Conservation (phyloP, 2,888 invertebrate genomes). For the Bellardia pandia region DNA sequence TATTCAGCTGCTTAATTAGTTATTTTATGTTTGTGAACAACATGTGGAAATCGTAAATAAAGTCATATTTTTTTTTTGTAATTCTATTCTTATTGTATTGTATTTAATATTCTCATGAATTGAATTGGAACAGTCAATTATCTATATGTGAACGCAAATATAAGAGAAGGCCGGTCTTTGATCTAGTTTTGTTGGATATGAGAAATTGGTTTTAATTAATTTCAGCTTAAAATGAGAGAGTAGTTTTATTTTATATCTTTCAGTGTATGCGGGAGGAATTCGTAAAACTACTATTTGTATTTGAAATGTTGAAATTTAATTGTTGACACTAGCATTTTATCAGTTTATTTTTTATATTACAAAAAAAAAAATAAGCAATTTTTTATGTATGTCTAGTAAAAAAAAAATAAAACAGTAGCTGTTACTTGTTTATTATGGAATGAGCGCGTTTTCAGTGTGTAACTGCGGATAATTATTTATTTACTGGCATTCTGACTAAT, state of each 20-base stretch:
- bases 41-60: constrained; percentile 30
- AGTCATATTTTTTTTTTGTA: constrained; percentile 31
- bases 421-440: constrained; percentile 6
- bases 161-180: constrained; percentile 36
- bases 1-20: not conserved
- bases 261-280: constrained; percentile 36
- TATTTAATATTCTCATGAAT: constrained; percentile 23
- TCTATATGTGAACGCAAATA: constrained; percentile 5
- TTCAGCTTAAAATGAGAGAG: constrained; percentile 19
- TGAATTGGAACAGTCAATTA: constrained; percentile 45
- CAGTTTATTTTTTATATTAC: constrained; percentile 8
- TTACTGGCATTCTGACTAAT: constrained; percentile 13
- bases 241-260: not conserved
- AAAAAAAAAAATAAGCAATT: constrained; percentile 25
- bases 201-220: constrained; percentile 38
- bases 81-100: not conserved
- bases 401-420: constrained; percentile 28
- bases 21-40: not conserved
- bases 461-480: not conserved
- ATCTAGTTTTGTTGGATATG: not conserved
- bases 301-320: constrained; percentile 37
- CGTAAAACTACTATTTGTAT: not conserved
- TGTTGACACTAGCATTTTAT: constrained; percentile 52
- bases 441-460: not conserved
- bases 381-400: not conserved